Evolutionary conservation across 2,888 invertebrate genomes (phyloP).

Genomic region (Drosophila vallismaia): DNA sequence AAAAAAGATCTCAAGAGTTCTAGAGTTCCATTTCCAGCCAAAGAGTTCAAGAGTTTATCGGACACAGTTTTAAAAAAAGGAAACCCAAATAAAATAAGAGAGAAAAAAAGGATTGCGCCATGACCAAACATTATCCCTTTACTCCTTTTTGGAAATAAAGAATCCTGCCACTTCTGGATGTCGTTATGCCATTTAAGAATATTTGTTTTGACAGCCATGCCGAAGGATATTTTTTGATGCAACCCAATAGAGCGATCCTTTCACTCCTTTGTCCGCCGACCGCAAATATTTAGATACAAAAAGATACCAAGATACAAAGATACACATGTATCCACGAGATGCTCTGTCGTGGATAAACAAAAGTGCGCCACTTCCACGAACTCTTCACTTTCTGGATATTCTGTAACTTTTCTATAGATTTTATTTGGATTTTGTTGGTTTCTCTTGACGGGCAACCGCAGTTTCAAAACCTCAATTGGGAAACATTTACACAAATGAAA

Average conservation of each 20-base stretch:
- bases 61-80: background rate
- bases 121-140: conserved; percentile 69
- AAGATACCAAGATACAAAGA: conserved; percentile 33
- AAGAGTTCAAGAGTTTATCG: conserved; percentile 73
- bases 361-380: conserved; percentile 45
- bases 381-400: background rate
- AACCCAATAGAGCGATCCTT: conserved; percentile 11
- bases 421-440: background rate
- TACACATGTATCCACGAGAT: conserved; percentile 15
- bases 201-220: conserved; percentile 65
- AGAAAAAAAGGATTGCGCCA: conserved; percentile 62
- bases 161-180: conserved; percentile 8
- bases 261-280: conserved; percentile 16
- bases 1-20: background rate
- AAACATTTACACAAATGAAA: conserved; percentile 36
- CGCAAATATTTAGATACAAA: conserved; percentile 63
- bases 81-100: too few relatives aligned
- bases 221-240: conserved; percentile 13
- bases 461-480: conserved; percentile 29
- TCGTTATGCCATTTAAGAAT: conserved; percentile 45
- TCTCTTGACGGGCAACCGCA: conserved; percentile 12
- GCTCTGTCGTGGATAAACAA: too few relatives aligned
- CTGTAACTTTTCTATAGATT: background rate
- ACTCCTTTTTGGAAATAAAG: background rate
- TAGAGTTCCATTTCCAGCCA: background rate